A percentile compares a stretch with the other conserved stretches of the same genome.
These are phyloP conservation scores for Poeciliopsis turrubarensis DNA, from an alignment of 2,113 vertebrate genomes.

Conservation along the genomic window DNA sequence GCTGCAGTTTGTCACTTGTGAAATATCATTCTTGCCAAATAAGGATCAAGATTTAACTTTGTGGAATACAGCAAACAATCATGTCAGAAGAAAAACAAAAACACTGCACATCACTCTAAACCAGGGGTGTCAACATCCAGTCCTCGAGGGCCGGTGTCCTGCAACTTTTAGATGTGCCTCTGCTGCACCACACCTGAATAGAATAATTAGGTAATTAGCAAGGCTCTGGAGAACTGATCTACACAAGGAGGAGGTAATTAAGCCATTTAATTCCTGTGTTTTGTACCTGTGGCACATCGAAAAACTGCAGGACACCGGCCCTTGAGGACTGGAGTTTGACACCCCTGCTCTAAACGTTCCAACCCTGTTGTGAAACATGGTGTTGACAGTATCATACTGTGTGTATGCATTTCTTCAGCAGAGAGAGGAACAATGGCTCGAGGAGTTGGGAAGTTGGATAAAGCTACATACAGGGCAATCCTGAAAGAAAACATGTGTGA, in stretches of 20 bases:
- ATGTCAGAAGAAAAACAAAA: background rate
- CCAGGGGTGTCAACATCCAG: too few relatives aligned
- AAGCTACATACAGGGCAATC: background rate
- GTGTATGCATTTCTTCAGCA: background rate
- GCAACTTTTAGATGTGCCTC: too few relatives aligned
- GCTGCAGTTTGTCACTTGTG: background rate
- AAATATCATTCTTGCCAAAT: background rate
- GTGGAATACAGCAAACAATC: background rate
- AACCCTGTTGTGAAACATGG: background rate
- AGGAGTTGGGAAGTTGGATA: background rate
- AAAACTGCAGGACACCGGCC: too few relatives aligned
- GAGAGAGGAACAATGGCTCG: too few relatives aligned
- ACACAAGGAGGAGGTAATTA: too few relatives aligned
- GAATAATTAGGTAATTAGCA: too few relatives aligned
- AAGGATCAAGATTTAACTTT: background rate
- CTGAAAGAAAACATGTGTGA: background rate
- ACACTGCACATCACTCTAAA: background rate
- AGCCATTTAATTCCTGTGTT: too few relatives aligned
- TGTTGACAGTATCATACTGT: background rate
- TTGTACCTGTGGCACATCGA: too few relatives aligned
- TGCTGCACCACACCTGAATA: too few relatives aligned
- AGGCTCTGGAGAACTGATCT: too few relatives aligned
- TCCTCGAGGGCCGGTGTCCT: too few relatives aligned
- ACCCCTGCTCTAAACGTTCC: background rate
- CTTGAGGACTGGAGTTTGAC: too few relatives aligned